Base-by-base conservation (phyloP, 1,140 invertebrate species). In the Neodiprion lecontei region DNA sequence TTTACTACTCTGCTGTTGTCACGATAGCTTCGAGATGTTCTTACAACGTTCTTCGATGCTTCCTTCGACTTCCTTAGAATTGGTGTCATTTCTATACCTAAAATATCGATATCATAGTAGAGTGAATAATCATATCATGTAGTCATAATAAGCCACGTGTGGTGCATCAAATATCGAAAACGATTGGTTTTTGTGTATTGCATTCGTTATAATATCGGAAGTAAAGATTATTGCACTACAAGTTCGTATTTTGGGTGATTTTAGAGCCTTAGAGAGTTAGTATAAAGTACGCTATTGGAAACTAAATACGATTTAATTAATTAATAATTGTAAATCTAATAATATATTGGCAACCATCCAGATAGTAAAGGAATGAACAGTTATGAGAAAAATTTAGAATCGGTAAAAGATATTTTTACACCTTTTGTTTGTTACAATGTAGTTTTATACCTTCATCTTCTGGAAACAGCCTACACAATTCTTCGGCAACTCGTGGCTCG, bases 391-490 rank as follows among this genome's bases (percentile, higher is more conserved):
- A 71, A 14, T 14, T 53, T 71, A 1, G 49, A 23, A 12, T 12
- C 3, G n/a, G 28, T 69, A 28, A 72, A 49, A 14, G 9, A 7
- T 70, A 14, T 48, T 40, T 66, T 1, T 65, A 11, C 17, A 0
- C 1, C 10, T 48, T 74, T 68, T 68, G 3, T 68, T 10, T n/a
- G 14, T 73, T 73, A 10, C 48, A 14, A 47, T 48, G 9, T 40
- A 9, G 40, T 50, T 71, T 23, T 40, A 12, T 82, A 81, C 94
- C 94, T 80, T 97, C 95, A 88, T 99, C 98, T 87, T 96, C 93
- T 5, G 96, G 95, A 88, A 99, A 99, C 65, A 99, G 88, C 79
- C 97, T 92, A 86, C 98, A 99, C 48, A 99, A 89, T 87, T 98
- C 96, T 86, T 97, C 96, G 49, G 96, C 98, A 75, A 98, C 96